Percentiles rank a stretch among this genome's conserved stretches.
Evolutionary conservation across 2,888 invertebrate genomes (phyloP).

Genomic region (Biston betularia): DNA sequence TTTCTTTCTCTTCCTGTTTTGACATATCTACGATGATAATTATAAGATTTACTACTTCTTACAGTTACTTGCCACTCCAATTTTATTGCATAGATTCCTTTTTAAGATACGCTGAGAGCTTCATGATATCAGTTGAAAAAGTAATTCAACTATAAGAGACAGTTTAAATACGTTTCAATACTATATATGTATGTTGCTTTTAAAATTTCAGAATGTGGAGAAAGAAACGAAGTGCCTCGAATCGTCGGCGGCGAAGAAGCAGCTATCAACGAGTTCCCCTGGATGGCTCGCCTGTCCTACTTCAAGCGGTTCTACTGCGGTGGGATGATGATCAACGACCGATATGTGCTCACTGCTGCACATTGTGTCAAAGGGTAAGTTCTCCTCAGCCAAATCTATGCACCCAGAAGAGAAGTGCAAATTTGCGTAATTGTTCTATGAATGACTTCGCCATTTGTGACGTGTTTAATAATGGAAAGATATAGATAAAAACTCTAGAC

Average conservation of each 20-base stretch:
- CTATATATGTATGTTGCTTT: background rate
- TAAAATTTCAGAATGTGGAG: conserved; percentile 90
- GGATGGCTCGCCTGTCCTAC: conserved; percentile 95
- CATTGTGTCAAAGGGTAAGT: conserved; percentile 95
- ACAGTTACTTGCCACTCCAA: too few relatives aligned
- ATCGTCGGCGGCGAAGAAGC: conserved; percentile 94
- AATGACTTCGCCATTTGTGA: too few relatives aligned
- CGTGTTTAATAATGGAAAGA: too few relatives aligned
- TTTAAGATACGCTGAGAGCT: too few relatives aligned
- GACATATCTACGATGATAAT: too few relatives aligned
- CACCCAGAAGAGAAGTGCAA: too few relatives aligned
- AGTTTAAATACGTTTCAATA: too few relatives aligned
- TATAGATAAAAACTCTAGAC: too few relatives aligned
- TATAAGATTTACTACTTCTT: too few relatives aligned
- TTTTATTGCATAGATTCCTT: too few relatives aligned
- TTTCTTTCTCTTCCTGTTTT: too few relatives aligned
- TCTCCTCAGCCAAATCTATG: background rate
- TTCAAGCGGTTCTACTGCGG: conserved; percentile 96
- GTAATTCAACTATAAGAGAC: background rate
- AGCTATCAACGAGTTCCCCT: conserved; percentile 93
- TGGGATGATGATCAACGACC: conserved; percentile 94
- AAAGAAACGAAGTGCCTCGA: conserved; percentile 92
- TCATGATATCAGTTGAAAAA: background rate
- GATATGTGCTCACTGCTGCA: conserved; percentile 95
- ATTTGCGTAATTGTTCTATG: too few relatives aligned